These are phyloP conservation scores for Hypotaenidia philippensis DNA, from an alignment of 2,797 vertebrate species.

Conservation along the genomic window DNA sequence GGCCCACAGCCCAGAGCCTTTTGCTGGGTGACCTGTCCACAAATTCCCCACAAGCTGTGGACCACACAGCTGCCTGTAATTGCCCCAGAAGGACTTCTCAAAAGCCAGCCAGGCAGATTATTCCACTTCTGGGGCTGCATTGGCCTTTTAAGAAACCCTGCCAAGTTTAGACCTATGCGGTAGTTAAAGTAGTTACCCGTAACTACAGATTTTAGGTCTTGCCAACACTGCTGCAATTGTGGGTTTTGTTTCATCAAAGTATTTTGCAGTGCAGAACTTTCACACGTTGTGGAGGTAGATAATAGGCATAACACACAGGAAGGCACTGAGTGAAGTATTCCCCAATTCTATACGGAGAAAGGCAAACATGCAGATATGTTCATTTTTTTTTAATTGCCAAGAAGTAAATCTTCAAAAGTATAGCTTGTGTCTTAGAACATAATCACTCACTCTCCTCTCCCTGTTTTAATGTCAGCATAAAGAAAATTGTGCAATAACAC, in stretches of 20 bases:
- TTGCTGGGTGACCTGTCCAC: background rate
- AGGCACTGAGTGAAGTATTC: background rate
- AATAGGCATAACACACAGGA: background rate
- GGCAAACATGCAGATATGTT: background rate
- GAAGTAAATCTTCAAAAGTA: conserved; percentile 36
- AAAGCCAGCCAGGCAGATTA: background rate
- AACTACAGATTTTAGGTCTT: background rate
- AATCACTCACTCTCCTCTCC: conserved; percentile 25
- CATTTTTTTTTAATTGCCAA: background rate
- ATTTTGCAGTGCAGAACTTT: background rate
- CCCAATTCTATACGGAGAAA: background rate
- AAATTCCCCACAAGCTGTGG: background rate
- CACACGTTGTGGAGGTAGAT: background rate
- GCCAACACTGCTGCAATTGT: background rate
- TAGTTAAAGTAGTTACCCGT: background rate
- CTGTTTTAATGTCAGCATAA: conserved; percentile 48
- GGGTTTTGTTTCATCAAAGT: background rate
- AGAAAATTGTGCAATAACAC: conserved; percentile 47
- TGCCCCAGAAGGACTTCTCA: background rate
- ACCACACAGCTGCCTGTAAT: background rate
- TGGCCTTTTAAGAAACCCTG: background rate
- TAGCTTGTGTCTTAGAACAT: background rate
- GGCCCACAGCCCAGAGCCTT: background rate
- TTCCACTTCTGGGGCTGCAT: background rate
- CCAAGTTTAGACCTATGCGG: background rate